These are phyloP conservation scores for Tinea semifulvella DNA, from an alignment of 2,888 invertebrate species.

Conservation along the genomic window DNA sequence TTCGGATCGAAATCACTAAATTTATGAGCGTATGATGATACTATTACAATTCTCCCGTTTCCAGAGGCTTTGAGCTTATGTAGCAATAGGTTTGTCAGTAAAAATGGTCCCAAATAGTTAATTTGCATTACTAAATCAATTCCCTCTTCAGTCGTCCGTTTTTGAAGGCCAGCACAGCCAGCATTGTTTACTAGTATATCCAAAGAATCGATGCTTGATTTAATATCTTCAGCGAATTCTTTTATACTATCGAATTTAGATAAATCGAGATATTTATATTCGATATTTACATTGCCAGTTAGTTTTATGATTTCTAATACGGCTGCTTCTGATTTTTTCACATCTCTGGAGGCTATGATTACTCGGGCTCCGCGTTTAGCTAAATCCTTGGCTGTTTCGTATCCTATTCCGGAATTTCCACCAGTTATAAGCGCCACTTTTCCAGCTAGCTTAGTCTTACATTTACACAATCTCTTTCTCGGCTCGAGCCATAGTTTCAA, in stretches of 20 bases:
- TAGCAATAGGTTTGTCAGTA: conserved; percentile 73
- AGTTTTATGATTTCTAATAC: conserved; percentile 73
- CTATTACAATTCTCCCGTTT: conserved; percentile 50
- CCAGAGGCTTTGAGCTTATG: conserved; percentile 45
- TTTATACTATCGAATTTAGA: conserved; percentile 58
- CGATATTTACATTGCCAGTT: conserved; percentile 74
- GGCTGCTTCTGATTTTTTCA: conserved; percentile 73
- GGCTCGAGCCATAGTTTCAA: conserved; percentile 26
- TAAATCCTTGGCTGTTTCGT: conserved; percentile 76
- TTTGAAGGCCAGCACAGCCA: conserved; percentile 45
- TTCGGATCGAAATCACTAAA: conserved; percentile 55
- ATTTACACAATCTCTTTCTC: conserved; percentile 33
- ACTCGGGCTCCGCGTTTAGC: conserved; percentile 75
- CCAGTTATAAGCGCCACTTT: conserved; percentile 81
- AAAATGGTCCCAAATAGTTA: conserved; percentile 76
- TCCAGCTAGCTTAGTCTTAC: conserved; percentile 38
- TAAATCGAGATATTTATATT: conserved; percentile 64
- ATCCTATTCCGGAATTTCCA: conserved; percentile 84
- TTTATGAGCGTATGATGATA: conserved; percentile 42
- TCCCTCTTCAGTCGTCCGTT: conserved; percentile 64
- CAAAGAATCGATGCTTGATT: conserved; percentile 51
- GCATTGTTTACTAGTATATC: conserved; percentile 74
- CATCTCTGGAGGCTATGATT: conserved; percentile 80
- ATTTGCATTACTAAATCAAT: conserved; percentile 70
- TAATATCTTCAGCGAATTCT: conserved; percentile 69